A percentile compares a stretch with the other conserved stretches of the same genome.
phyloP scores from a whole-genome alignment of 2,888 invertebrate genomes.

The Drosophila emarginata region DNA sequence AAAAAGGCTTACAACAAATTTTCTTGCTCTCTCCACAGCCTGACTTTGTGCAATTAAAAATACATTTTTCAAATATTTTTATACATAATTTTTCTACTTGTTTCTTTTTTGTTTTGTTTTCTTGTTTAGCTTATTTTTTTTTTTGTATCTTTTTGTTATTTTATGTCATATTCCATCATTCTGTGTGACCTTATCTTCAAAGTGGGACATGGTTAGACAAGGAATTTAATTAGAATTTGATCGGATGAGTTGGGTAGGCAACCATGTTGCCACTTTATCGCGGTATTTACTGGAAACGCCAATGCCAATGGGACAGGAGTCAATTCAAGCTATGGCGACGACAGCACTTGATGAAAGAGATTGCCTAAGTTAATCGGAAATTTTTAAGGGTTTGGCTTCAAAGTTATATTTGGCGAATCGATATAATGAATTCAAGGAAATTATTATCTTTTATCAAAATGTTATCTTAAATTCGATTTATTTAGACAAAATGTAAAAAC shows the following conservation, averaged over 20 bases:
- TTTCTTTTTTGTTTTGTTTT: conserved; percentile 1
- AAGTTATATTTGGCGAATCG: neutral
- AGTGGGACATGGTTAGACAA: conserved; percentile 19
- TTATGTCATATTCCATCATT: conserved; percentile 1
- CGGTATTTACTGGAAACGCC: neutral
- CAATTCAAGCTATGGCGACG: conserved; percentile 10
- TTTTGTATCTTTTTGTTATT: neutral
- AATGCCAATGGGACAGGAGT: neutral
- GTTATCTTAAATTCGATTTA: too few relatives aligned
- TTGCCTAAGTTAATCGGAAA: conserved; percentile 1
- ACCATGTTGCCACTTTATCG: conserved; percentile 2
- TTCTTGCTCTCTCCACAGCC: conserved; percentile 22
- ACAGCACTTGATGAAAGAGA: conserved; percentile 12
- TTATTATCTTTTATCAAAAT: neutral
- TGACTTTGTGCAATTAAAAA: conserved; percentile 71
- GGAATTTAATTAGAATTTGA: conserved; percentile 41
- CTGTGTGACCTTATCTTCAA: conserved; percentile 16
- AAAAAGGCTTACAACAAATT: conserved; percentile 57
- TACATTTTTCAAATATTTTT: conserved; percentile 73
- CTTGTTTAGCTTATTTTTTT: neutral
- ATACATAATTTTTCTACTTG: conserved; percentile 45
- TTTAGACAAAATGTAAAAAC: too few relatives aligned
- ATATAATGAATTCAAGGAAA: neutral
- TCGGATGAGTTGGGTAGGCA: conserved; percentile 27
- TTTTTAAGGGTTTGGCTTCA: neutral